These are phyloP conservation scores for Petrocephalus zakoni DNA, from an alignment of 2,113 vertebrate species.

Conservation along the genomic window DNA sequence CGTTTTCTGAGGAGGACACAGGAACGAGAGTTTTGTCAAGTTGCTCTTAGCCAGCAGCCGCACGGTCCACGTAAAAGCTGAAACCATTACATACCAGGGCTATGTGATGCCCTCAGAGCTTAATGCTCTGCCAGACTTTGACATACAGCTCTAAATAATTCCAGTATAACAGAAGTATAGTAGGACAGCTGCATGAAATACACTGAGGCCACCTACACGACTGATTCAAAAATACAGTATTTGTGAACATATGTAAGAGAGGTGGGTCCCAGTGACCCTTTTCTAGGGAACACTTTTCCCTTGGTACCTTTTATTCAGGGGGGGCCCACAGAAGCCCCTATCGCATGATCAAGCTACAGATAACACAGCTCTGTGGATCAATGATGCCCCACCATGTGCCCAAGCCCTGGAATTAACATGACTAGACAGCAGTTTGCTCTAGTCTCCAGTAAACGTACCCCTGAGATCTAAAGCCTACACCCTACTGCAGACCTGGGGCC, in stretches of 20 bases:
- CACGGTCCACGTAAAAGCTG: no score
- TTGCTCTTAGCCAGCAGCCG: neutral
- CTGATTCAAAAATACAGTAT: neutral
- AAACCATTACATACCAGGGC: no score
- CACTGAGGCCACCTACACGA: neutral
- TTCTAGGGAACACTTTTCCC: neutral
- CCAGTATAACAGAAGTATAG: neutral
- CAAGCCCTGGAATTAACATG: neutral
- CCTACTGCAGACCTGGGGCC: neutral
- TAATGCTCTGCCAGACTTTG: neutral
- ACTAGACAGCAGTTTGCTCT: neutral
- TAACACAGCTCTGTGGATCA: neutral
- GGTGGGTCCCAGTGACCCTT: neutral
- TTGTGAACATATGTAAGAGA: neutral
- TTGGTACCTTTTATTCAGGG: neutral
- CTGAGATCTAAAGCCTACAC: neutral
- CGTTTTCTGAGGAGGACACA: constrained; percentile 68
- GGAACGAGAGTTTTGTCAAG: neutral
- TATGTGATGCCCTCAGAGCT: no score
- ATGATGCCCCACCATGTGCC: neutral
- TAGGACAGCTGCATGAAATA: no score
- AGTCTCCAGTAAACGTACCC: neutral
- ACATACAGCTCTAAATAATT: neutral
- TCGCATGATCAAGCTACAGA: neutral
- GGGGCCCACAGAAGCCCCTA: neutral